Evolutionary conservation across 2,888 invertebrate species (phyloP), one percentile per base, ranked within the genome.

Genomic region (Drosophila hamatofila): DNA sequence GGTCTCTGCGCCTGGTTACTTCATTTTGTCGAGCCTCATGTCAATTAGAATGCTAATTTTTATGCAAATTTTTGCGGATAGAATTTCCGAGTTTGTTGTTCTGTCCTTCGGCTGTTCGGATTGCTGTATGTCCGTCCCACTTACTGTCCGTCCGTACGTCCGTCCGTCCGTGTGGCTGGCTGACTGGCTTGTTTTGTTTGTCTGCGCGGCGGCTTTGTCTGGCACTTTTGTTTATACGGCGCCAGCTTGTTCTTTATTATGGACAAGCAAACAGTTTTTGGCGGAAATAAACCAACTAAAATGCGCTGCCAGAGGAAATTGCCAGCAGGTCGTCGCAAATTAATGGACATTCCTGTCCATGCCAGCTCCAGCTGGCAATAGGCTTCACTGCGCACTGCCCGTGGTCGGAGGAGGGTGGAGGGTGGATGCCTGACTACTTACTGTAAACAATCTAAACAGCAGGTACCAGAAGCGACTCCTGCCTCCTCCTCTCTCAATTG

Each of bases 21-120:
- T 81, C 81, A 87, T 75, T 89, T 81, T 68, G 48, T 18, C 60
- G 64, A 76, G 84, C 37, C 81, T 75, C 75, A 68, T 89, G 88
- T 82, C 89, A 89, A 88, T 88, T 88, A 85, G 83, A 89, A 89
- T 86, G 81, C 89, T 86, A 88, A 86, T 86, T 86, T 89, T 78
- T 88, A 86, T 86, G 85, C 89, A 86, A 86, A 86, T 86, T 85
- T 85, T 78, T 87, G 89, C 69, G 79, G 84, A 80, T 75, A 79
- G 80, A 62, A 62, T 67, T 60, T 44, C 41, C 49, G 39, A 23
- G 16, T 62, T 60, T 59, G 42, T 39, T 60, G 46, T 39, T 37
- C 18, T n/a, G 25, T 54, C 37, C 54, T 39, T 33, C 12, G 35
- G 21, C 52, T 52, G 52, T 14, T 14, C 52, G 35, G 52, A 35